A percentile compares a stretch with the other conserved stretches of the same genome.
Conservation (phyloP, 2,113 vertebrate genomes). For the Arvicanthis niloticus region DNA sequence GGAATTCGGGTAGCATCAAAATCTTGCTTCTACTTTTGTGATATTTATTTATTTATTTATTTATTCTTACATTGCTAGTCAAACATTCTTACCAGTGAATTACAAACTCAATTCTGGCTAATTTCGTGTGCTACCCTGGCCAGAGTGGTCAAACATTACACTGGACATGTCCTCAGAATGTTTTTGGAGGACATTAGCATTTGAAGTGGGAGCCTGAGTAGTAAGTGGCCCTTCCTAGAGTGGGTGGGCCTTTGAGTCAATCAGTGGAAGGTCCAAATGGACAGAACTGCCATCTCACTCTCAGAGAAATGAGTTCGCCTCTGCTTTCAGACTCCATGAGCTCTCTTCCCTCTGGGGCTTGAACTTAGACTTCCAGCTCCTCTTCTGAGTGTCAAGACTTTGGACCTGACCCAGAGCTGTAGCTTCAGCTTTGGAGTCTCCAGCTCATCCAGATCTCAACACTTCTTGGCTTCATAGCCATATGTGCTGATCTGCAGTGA, state of each 20-base stretch:
- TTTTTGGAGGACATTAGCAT: neutral
- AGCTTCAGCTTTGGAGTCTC: neutral
- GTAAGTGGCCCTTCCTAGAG: neutral
- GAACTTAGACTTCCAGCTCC: neutral
- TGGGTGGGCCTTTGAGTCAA: neutral
- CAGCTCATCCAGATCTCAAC: neutral
- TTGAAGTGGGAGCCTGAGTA: neutral
- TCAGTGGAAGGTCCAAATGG: neutral
- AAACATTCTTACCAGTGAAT: neutral
- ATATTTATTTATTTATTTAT: neutral
- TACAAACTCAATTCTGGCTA: neutral
- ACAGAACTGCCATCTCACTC: neutral
- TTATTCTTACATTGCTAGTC: neutral
- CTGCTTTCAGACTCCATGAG: neutral
- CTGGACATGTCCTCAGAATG: neutral
- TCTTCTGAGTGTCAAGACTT: neutral
- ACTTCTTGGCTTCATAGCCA: neutral
- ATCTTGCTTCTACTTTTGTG: neutral
- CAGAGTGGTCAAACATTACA: neutral
- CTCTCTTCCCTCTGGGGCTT: neutral
- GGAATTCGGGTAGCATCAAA: neutral
- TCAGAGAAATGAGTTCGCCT: neutral
- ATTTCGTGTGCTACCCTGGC: conserved; percentile 3
- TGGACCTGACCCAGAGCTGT: neutral
- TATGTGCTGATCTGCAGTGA: neutral